phyloP scores from a whole-genome alignment of 2,888 invertebrate genomes.

The Eubasilissa splendida region DNA sequence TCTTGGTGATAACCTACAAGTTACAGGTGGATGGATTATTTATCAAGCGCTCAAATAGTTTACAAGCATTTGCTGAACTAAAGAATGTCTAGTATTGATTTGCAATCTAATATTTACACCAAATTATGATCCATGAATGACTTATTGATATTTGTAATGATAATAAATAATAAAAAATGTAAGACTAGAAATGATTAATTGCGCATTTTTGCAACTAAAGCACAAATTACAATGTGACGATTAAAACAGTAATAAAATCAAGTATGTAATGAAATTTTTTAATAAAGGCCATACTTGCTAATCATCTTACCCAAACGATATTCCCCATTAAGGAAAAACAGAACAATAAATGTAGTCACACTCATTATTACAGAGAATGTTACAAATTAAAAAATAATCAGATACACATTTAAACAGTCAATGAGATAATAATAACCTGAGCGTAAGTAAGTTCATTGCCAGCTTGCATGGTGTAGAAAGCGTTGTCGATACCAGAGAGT shows the following conservation, averaged over 20 bases:
- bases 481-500: slow-evolving; percentile 90
- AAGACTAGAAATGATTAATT: too few species aligned
- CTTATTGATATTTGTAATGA: not conserved
- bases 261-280: too few species aligned
- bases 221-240: too few species aligned
- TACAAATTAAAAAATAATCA: not conserved
- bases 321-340: slow-evolving; percentile 28
- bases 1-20: slow-evolving; percentile 83
- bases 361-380: not conserved
- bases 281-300: too few species aligned
- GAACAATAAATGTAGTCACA: slow-evolving; percentile 20
- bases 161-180: not conserved
- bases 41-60: too few species aligned
- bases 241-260: too few species aligned
- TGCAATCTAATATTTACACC: not conserved
- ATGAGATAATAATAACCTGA: slow-evolving; percentile 72
- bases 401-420: not conserved
- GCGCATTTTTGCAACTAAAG: too few species aligned
- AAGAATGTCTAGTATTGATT: not conserved
- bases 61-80: not conserved
- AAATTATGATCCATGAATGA: not conserved
- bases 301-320: not conserved
- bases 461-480: slow-evolving; percentile 94
- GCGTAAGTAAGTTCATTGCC: slow-evolving; percentile 92
- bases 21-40: not conserved